These are phyloP conservation scores for Margaritifera margaritifera DNA, from an alignment of 2,888 invertebrate species.

Conservation along the genomic window DNA sequence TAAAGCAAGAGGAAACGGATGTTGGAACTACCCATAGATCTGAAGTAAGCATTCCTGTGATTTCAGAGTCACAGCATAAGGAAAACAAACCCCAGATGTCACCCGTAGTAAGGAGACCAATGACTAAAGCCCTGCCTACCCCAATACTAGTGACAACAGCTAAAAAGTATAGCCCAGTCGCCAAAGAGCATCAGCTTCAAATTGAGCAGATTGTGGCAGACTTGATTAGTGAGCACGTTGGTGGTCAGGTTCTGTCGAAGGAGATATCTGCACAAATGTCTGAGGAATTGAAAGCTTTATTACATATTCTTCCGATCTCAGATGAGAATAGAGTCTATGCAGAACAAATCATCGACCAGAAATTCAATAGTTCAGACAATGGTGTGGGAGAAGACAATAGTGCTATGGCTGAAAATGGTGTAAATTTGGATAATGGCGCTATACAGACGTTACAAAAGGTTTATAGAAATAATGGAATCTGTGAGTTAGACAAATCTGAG, in stretches of 20 bases:
- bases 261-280: conserved; percentile 28
- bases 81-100: too few species aligned
- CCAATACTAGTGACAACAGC: neutral
- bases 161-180: conserved; percentile 4
- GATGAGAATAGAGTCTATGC: conserved; percentile 19
- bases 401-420: neutral
- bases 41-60: too few species aligned
- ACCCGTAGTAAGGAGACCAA: too few species aligned
- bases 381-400: neutral
- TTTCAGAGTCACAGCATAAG: too few species aligned
- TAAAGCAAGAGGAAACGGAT: too few species aligned
- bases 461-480: too few species aligned
- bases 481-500: too few species aligned
- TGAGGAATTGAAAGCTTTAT: conserved; percentile 47
- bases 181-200: conserved; percentile 1
- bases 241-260: conserved; percentile 18
- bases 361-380: conserved; percentile 3
- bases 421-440: too few species aligned
- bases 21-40: too few species aligned
- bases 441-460: too few species aligned
- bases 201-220: conserved; percentile 33
- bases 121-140: too few species aligned
- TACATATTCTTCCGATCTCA: conserved; percentile 43
- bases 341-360: conserved; percentile 27
- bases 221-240: conserved; percentile 37